phyloP scores from a whole-genome alignment of 2,888 invertebrate genomes.

The Teleiodes luculella region DNA sequence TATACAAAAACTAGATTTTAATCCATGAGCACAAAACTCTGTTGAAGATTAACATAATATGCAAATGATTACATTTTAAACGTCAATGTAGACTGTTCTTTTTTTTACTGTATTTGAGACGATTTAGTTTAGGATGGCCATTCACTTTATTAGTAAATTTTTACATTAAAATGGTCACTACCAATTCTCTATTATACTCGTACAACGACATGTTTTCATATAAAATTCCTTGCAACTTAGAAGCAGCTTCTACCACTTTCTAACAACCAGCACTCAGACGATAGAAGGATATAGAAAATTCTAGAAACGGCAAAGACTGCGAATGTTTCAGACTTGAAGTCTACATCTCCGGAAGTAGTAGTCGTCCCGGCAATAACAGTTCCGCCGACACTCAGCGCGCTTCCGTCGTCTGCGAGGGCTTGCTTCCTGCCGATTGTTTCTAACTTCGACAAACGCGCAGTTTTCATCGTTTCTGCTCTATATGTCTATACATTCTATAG shows the following conservation, averaged over 20 bases:
- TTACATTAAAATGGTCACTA: no score
- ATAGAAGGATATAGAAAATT: neutral
- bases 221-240: neutral
- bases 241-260: neutral
- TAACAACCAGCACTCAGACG: neutral
- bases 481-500: neutral
- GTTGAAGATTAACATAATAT: no score
- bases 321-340: conserved; percentile 53
- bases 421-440: conserved; percentile 70
- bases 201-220: conserved; percentile 48
- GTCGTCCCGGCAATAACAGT: conserved; percentile 76
- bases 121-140: no score
- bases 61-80: no score
- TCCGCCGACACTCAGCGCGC: conserved; percentile 72
- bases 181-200: no score
- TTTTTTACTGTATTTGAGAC: no score
- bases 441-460: conserved; percentile 38
- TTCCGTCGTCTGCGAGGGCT: conserved; percentile 69
- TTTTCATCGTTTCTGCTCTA: neutral
- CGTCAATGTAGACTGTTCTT: no score
- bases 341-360: conserved; percentile 68
- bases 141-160: no score
- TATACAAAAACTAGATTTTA: no score
- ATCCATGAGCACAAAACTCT: no score
- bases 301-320: conserved; percentile 5